Percentiles rank a stretch among this genome's conserved stretches.
phyloP scores from a whole-genome alignment of 1,140 invertebrate genomes.

The Calephelis virginiensis region DNA sequence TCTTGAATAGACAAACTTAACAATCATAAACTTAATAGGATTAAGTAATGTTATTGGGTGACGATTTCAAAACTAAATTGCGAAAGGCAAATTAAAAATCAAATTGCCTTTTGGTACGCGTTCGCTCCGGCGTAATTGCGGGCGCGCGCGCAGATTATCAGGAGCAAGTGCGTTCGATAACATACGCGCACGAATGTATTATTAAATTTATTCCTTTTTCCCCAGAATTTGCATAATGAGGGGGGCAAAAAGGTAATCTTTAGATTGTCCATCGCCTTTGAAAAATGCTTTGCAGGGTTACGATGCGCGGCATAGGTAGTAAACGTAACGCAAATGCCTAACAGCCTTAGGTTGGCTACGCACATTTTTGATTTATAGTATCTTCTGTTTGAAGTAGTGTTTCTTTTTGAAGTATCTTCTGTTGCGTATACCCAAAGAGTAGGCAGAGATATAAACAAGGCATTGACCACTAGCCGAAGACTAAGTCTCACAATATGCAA shows the following conservation, averaged over 20 bases:
- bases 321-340: no score
- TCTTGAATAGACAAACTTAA: constrained; percentile 26
- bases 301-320: not conserved
- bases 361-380: no score
- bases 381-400: no score
- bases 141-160: constrained; percentile 71
- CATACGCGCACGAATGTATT: constrained; percentile 65
- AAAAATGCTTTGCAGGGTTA: not conserved
- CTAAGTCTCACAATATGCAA: no score
- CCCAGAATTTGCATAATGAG: constrained; percentile 74
- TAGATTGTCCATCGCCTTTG: constrained; percentile 45
- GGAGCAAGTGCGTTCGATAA: constrained; percentile 74
- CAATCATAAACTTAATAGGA: constrained; percentile 50
- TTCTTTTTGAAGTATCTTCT: no score
- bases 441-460: no score
- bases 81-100: constrained; percentile 58
- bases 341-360: no score
- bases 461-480: no score
- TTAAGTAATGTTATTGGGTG: constrained; percentile 59
- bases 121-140: constrained; percentile 45
- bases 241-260: constrained; percentile 42
- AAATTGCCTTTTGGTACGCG: constrained; percentile 40
- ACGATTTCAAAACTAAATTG: constrained; percentile 49
- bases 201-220: constrained; percentile 69
- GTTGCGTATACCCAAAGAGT: no score